Percentiles rank a stretch among this genome's conserved stretches.
phyloP scores from a whole-genome alignment of 2,797 vertebrate genomes.

The Hyperoplus immaculatus region DNA sequence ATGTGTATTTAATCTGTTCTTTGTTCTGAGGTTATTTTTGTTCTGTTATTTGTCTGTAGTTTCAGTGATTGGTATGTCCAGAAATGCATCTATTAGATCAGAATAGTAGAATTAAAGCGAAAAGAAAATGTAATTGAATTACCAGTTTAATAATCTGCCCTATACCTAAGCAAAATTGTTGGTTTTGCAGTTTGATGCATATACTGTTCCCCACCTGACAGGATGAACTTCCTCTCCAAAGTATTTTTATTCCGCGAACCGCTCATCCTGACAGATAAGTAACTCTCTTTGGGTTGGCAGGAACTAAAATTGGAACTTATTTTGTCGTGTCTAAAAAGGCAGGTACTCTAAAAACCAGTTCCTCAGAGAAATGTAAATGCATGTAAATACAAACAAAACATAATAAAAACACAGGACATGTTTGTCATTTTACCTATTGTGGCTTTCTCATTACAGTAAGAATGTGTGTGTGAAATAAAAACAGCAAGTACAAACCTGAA shows the following conservation, averaged over 20 bases:
- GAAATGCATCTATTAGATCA: neutral
- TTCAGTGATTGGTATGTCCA: neutral
- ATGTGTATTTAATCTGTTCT: neutral
- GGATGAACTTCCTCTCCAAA: conserved; percentile 28
- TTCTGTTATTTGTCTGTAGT: neutral
- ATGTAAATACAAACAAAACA: neutral
- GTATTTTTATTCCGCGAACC: conserved; percentile 1
- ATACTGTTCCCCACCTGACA: conserved; percentile 24
- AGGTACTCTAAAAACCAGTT: neutral
- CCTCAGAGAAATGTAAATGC: neutral
- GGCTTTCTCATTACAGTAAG: neutral
- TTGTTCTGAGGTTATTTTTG: neutral
- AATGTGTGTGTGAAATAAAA: neutral
- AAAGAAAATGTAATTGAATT: too few species aligned
- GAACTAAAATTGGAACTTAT: neutral
- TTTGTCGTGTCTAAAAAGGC: neutral
- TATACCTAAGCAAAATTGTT: neutral
- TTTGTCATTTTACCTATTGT: neutral
- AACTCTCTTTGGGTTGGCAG: neutral
- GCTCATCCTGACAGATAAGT: conserved; percentile 11
- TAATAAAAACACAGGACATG: neutral
- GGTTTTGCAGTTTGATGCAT: neutral
- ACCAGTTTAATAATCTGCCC: too few species aligned
- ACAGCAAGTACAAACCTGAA: neutral
- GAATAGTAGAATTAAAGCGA: too few species aligned